phyloP scores from a whole-genome alignment of 2,888 invertebrate genomes.

The Tolmerus cingulatus region DNA sequence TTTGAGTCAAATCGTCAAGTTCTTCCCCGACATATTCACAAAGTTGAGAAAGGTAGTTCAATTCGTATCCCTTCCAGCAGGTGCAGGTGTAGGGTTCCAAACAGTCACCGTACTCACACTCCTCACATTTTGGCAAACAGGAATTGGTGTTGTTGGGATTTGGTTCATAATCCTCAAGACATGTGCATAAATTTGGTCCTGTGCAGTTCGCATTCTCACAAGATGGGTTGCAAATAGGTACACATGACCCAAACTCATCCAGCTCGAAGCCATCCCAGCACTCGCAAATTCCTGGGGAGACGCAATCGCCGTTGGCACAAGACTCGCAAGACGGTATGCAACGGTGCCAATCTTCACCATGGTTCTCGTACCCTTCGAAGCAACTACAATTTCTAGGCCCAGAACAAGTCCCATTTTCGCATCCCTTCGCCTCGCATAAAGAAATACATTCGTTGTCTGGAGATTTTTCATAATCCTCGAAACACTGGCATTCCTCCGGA shows the following conservation, averaged over 20 bases:
- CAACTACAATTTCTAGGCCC: constrained; percentile 61
- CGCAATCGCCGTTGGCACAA: constrained; percentile 56
- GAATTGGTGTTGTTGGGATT: constrained; percentile 51
- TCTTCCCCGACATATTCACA: constrained; percentile 67
- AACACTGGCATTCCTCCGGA: not conserved
- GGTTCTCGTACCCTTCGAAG: constrained; percentile 59
- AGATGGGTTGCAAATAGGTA: constrained; percentile 64
- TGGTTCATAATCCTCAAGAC: constrained; percentile 58
- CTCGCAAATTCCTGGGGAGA: constrained; percentile 50
- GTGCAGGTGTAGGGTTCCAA: constrained; percentile 55
- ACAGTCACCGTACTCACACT: constrained; percentile 53
- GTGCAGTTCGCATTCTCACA: constrained; percentile 66
- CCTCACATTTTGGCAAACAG: constrained; percentile 47
- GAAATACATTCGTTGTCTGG: constrained; percentile 53
- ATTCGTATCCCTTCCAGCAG: constrained; percentile 59
- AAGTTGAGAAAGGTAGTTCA: constrained; percentile 69
- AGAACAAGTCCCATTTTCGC: constrained; percentile 62
- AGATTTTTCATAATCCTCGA: constrained; percentile 41
- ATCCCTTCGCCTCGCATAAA: constrained; percentile 53
- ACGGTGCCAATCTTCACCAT: constrained; percentile 53
- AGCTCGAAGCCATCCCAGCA: constrained; percentile 50
- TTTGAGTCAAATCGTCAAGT: constrained; percentile 54
- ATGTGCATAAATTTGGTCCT: constrained; percentile 60
- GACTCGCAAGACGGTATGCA: constrained; percentile 57
- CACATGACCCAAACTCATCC: constrained; percentile 31